These are phyloP conservation scores for Crematogaster levior DNA, from an alignment of 2,888 invertebrate genomes.

Conservation along the genomic window DNA sequence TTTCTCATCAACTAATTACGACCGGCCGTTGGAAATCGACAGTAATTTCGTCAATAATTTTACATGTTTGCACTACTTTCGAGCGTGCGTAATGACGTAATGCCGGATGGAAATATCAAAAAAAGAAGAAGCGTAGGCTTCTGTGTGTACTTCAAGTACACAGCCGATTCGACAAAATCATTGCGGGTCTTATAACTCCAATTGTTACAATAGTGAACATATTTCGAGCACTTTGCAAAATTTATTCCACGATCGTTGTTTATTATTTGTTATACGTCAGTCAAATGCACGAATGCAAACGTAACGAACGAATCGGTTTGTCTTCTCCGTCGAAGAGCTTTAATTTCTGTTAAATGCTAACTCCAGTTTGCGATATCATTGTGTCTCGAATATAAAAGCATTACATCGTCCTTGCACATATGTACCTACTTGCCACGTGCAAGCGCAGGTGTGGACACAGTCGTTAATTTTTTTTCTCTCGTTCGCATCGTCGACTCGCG, in stretches of 20 bases:
- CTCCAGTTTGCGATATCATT: neutral
- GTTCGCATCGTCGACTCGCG: slow-evolving; percentile 34
- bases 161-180: neutral
- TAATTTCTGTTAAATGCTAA: slow-evolving; percentile 32
- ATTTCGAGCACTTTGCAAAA: neutral
- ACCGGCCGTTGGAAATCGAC: slow-evolving; percentile 27
- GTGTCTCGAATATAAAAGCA: slow-evolving; percentile 12
- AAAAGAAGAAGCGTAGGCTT: neutral
- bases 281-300: slow-evolving; percentile 2
- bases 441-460: slow-evolving; percentile 46
- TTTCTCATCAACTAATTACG: slow-evolving; percentile 48
- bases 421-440: slow-evolving; percentile 40
- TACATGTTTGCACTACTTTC: neutral
- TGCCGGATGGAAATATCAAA: slow-evolving; percentile 11
- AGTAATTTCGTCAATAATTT: slow-evolving; percentile 33
- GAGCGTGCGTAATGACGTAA: slow-evolving; percentile 2
- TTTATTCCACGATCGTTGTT: slow-evolving; percentile 3
- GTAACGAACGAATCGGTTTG: neutral
- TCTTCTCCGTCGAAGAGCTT: neutral
- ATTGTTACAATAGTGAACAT: neutral
- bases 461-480: slow-evolving; percentile 39
- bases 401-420: slow-evolving; percentile 2
- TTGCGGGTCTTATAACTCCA: neutral
- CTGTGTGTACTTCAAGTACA: neutral
- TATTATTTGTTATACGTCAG: neutral